Base-by-base conservation (phyloP, 1,140 invertebrate genomes). In the Drosophila varians region DNA sequence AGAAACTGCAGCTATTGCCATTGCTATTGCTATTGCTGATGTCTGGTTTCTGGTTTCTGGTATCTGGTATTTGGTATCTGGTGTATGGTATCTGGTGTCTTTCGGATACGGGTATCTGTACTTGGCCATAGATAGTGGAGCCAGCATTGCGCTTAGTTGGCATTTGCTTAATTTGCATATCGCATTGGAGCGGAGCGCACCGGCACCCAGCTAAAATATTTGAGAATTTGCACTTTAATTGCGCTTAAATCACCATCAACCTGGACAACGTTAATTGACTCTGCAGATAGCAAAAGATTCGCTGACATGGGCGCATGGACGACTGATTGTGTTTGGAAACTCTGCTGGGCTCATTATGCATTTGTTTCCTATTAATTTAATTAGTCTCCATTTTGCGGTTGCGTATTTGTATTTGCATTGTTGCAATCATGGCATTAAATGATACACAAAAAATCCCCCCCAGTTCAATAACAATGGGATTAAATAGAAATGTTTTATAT, bases 121-220 rank as follows among this genome's bases (percentile, higher is more conserved):
- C 60, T 53, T 45, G 64, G 47, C 60, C 64, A 53, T 45, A 56
- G 45, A 47, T 60, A 53, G 28, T 16, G 43, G 43, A 19, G 26
- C 12, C 48, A 34, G 21, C 55, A 31, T 48, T 40, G 43, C 36
- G 72, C 77, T 82, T 68, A 76, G 54, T 57, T 82, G 66, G 79
- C 80, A 76, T 76, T 79, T 86, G 79, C 82, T 76, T 76, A 76
- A 86, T 80, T 84, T 84, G 79, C 79, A 80, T 80, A 77, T 73
- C 53, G 69, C 40, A 65, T 58, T 58, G 71, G 65, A 76, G 62
- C 66, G 57, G n/a, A n/a, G n/a, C n/a, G n/a, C n/a, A n/a, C n/a
- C 49, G 46, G 47, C 43, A 51, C 58, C 45, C 9, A 56, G 48
- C 60, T 62, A 70, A 74, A 55, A 51, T 47, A 79, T 68, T 72